These are phyloP conservation scores for Lipophrys pholis DNA, from an alignment of 2,113 vertebrate species.

Conservation along the genomic window DNA sequence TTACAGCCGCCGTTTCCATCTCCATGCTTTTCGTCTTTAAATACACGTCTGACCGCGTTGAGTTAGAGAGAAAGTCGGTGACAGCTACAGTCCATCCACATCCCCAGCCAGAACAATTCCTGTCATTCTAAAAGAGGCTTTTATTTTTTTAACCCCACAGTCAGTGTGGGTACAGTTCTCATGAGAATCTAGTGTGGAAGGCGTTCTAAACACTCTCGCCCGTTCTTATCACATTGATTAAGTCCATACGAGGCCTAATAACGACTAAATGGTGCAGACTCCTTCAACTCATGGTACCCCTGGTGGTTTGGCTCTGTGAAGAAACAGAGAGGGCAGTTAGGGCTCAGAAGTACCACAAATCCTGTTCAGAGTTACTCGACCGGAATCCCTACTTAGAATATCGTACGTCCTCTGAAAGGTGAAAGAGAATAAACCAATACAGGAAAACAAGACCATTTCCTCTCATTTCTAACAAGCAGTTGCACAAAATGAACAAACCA, in stretches of 20 bases:
- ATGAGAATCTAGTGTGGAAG: constrained; percentile 22
- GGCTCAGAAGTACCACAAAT: constrained; percentile 67
- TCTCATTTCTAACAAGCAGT: no score
- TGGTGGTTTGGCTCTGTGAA: constrained; percentile 87
- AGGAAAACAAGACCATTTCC: no score
- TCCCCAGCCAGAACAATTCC: constrained; percentile 38
- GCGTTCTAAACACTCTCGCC: not conserved
- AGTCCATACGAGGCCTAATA: constrained; percentile 81
- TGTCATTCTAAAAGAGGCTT: constrained; percentile 69
- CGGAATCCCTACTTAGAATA: no score
- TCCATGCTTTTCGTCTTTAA: not conserved
- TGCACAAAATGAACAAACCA: no score
- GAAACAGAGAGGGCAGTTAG: constrained; percentile 85
- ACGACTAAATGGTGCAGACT: constrained; percentile 84
- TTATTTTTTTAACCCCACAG: constrained; percentile 25
- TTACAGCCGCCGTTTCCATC: not conserved
- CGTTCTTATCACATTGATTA: constrained; percentile 63
- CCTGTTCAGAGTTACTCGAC: not conserved
- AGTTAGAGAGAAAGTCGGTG: constrained; percentile 13
- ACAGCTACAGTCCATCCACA: constrained; percentile 17
- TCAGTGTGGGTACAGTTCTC: constrained; percentile 42
- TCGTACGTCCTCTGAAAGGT: no score
- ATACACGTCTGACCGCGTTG: not conserved
- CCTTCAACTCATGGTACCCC: constrained; percentile 88
- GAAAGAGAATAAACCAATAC: no score